These are phyloP conservation scores for Platycheirus albimanus DNA, from an alignment of 2,888 invertebrate genomes.

Conservation along the genomic window DNA sequence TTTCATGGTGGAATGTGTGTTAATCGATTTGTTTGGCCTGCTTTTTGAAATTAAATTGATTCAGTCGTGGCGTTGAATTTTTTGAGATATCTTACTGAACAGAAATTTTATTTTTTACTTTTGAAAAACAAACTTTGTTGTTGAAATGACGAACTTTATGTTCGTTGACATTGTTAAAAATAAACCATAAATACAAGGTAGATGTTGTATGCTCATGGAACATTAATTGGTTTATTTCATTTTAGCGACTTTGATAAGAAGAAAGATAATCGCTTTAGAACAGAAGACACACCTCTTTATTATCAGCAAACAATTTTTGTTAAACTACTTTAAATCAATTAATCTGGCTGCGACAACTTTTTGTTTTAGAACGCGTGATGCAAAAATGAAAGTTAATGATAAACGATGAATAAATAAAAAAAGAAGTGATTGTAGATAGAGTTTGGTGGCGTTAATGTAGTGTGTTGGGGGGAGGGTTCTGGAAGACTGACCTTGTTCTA, in stretches of 20 bases:
- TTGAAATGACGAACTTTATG: background rate
- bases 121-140: background rate
- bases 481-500: too few species aligned
- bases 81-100: background rate
- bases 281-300: slow-evolving; percentile 16
- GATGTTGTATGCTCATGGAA: too few species aligned
- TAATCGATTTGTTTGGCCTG: slow-evolving; percentile 20
- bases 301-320: slow-evolving; percentile 1
- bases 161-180: too few species aligned
- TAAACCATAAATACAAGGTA: background rate
- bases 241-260: background rate
- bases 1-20: background rate
- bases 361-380: too few species aligned
- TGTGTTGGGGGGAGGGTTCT: too few species aligned
- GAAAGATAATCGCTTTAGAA: background rate
- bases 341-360: background rate
- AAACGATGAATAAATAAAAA: too few species aligned
- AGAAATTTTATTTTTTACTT: background rate
- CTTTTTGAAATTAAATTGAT: slow-evolving; percentile 1
- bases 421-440: too few species aligned
- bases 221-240: background rate
- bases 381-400: too few species aligned
- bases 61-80: background rate
- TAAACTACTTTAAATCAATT: background rate
- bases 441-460: too few species aligned